A percentile compares a stretch with the other conserved stretches of the same genome.
Conservation (phyloP, 2,113 vertebrate species). For the Protobothrops mucrosquamatus region DNA sequence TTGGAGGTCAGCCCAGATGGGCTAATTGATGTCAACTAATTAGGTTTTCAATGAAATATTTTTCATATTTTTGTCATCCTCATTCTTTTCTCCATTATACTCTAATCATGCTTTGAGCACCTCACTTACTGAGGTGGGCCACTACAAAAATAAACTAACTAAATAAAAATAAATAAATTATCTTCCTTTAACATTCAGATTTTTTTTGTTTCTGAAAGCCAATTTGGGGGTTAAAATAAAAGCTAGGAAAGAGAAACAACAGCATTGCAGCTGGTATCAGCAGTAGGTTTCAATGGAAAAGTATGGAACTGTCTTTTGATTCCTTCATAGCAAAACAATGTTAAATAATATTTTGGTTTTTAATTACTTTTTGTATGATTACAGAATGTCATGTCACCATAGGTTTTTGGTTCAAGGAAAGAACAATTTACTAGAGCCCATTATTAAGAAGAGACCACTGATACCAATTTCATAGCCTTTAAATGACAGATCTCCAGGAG, state of each 20-base stretch:
- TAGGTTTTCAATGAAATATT: background rate
- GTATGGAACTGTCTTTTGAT: background rate
- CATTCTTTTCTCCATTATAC: background rate
- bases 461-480: conserved; percentile 6
- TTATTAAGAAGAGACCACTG: background rate
- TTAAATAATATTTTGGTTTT: background rate
- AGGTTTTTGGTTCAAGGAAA: background rate
- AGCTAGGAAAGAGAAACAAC: background rate
- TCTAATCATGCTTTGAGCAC: background rate
- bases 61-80: background rate
- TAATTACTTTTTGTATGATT: background rate
- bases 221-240: background rate
- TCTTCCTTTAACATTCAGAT: background rate
- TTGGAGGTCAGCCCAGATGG: background rate
- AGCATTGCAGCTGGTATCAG: background rate
- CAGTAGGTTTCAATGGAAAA: background rate
- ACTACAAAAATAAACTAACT: background rate
- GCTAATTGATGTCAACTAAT: background rate
- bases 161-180: background rate
- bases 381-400: rapidly evolving
- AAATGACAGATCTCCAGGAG: background rate
- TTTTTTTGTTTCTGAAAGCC: background rate
- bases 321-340: background rate
- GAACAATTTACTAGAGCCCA: background rate
- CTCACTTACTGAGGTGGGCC: background rate